A percentile compares a stretch with the other conserved stretches of the same genome.
These are phyloP conservation scores for Matsumyia berberina DNA, from an alignment of 2,888 invertebrate genomes.

Conservation along the genomic window DNA sequence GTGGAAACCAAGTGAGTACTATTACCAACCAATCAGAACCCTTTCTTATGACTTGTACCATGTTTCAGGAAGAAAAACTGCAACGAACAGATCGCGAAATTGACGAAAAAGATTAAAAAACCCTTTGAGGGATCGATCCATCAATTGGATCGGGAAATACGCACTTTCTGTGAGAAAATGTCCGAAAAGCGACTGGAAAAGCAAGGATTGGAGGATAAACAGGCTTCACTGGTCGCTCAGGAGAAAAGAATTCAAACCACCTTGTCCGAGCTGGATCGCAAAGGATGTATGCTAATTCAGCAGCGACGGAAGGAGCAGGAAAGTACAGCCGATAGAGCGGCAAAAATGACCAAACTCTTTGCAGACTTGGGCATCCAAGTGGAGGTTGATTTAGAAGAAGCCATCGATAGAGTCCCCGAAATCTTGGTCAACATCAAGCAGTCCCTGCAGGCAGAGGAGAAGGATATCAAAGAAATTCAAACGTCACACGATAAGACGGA, in stretches of 20 bases:
- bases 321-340: conserved; percentile 79
- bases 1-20: conserved; percentile 86
- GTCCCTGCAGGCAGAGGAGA: conserved; percentile 79
- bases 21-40: background rate
- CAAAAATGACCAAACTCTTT: conserved; percentile 79
- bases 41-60: background rate
- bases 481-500: conserved; percentile 79
- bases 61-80: conserved; percentile 86
- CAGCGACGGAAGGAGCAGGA: conserved; percentile 81
- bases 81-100: conserved; percentile 86
- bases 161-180: conserved; percentile 84
- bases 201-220: conserved; percentile 81
- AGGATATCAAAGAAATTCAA: conserved; percentile 79
- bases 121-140: conserved; percentile 86
- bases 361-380: conserved; percentile 78
- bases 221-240: conserved; percentile 78
- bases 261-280: conserved; percentile 83
- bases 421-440: conserved; percentile 79
- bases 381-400: conserved; percentile 76
- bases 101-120: conserved; percentile 84
- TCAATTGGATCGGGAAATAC: conserved; percentile 86
- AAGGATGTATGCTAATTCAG: conserved; percentile 79
- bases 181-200: conserved; percentile 83
- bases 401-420: conserved; percentile 81
- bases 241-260: conserved; percentile 82